A percentile compares a stretch with the other conserved stretches of the same genome.
Evolutionary conservation across 2,888 invertebrate species (phyloP).

Genomic region (Keiferia lycopersicella): DNA sequence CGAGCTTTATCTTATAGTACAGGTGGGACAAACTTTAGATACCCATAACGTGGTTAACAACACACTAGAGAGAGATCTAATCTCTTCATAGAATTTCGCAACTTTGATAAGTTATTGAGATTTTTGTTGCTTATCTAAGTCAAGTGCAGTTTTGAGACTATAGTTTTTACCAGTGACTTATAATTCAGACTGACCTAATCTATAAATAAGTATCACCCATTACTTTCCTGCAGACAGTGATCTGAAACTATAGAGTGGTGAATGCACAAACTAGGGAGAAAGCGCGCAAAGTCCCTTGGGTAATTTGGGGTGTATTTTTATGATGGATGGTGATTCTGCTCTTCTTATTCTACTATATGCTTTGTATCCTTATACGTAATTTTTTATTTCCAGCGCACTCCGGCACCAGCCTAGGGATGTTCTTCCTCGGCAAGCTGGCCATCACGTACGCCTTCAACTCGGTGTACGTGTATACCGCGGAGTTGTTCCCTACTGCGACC

Average conservation of each 20-base stretch:
- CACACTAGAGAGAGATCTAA: background rate
- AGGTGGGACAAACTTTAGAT: too few species aligned
- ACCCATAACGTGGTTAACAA: background rate
- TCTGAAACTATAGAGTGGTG: too few species aligned
- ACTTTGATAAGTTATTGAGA: background rate
- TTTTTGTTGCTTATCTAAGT: background rate
- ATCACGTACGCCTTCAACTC: constrained; percentile 85
- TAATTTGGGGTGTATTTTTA: too few species aligned
- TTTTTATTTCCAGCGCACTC: constrained; percentile 49
- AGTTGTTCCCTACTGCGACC: constrained; percentile 86
- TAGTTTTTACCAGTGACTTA: background rate
- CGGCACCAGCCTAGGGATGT: constrained; percentile 64
- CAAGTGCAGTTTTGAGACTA: background rate
- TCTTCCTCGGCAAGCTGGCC: constrained; percentile 83
- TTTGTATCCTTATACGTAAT: too few species aligned
- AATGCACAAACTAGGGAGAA: too few species aligned
- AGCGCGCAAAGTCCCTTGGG: too few species aligned
- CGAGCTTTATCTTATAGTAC: too few species aligned
- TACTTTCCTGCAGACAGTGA: too few species aligned
- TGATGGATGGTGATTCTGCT: too few species aligned
- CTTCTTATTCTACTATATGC: too few species aligned
- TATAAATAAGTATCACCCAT: too few species aligned
- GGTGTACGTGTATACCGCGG: constrained; percentile 85
- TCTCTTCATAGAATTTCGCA: background rate
- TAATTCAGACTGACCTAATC: background rate